Conservation (phyloP, 2,888 invertebrate genomes). For the Drosophila monieri region DNA sequence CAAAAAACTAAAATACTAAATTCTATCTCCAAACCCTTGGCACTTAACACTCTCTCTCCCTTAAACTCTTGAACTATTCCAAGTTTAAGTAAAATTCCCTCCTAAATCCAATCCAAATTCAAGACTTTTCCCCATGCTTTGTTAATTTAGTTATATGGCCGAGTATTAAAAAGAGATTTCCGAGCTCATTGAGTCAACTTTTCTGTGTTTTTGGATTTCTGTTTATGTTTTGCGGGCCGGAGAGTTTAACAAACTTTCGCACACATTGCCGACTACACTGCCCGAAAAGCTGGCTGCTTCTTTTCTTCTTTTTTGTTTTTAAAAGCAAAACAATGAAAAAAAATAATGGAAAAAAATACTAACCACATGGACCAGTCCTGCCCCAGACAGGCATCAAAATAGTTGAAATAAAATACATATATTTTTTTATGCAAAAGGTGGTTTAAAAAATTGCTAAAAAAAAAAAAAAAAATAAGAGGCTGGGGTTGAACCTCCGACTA, state of each 20-base stretch:
- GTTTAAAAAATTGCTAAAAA: conserved; percentile 3
- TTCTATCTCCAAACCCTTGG: no score
- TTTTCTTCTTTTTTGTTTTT: conserved; percentile 1
- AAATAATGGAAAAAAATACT: conserved; percentile 4
- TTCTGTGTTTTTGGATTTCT: neutral
- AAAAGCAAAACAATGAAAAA: neutral
- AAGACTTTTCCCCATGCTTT: conserved; percentile 22
- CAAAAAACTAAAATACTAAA: no score
- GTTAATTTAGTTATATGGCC: conserved; percentile 77
- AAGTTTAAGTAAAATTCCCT: no score
- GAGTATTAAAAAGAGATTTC: conserved; percentile 80
- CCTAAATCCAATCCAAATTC: no score
- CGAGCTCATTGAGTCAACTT: conserved; percentile 71
- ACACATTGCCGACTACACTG: neutral
- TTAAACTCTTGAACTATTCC: no score
- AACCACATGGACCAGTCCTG: conserved; percentile 19
- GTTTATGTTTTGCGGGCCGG: conserved; percentile 7
- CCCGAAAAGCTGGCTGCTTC: neutral
- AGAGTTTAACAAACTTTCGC: conserved; percentile 12
- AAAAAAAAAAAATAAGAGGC: conserved; percentile 1
- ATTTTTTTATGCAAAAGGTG: conserved; percentile 2
- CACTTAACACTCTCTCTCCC: no score
- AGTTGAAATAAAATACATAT: conserved; percentile 3
- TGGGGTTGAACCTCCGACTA: conserved; percentile 15
- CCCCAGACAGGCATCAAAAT: conserved; percentile 10